Evolutionary conservation across 2,888 invertebrate genomes (phyloP), one percentile per base, ranked within the genome.

Genomic region (Gastracanthus pulcherrimus): DNA sequence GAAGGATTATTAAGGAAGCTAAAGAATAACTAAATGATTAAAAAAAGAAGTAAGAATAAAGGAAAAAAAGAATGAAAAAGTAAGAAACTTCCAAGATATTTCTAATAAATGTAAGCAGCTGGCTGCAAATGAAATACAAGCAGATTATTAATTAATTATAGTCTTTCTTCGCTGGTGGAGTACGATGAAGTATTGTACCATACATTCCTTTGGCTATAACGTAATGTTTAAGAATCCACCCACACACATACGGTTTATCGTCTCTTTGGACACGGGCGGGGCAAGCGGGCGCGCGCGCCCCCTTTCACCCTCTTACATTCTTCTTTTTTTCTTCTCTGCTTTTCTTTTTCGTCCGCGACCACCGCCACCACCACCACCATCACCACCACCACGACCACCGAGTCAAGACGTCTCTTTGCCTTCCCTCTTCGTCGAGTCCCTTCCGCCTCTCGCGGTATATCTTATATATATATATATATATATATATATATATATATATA

Each of bases 191-290:
- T 91, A 91, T 91, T 91, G 91, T 91, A 91, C 91, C 89, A 89
- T 91, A 91, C 91, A 91, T 91, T 91, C 91, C 91, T 91, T 91
- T 90, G 91, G 91, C 91, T 91, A 91, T 91, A 91, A 91, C 86
- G 84, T 89, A 89, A 88, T 88, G 82, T 83, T 82, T 83, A 83
- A 83, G 82, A 80, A 41, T 34, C 19, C 36, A 34, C 62, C 36
- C 34, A 6, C 62, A 34, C 34, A 16, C 31, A 1, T n/a, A 6
- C 62, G 55, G 11, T 55, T 76, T 55, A 38, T 55, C 55, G 36
- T 75, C 64, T 75, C 64, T 62, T 11, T 45, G 6, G n/a, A n/a
- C n/a, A n/a, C n/a, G n/a, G n/a, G n/a, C n/a, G n/a, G n/a, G n/a
- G n/a, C n/a, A n/a, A n/a, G n/a, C n/a, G n/a, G n/a, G n/a, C n/a